Evolutionary conservation across 2,888 invertebrate species (phyloP).

Genomic region (Nomada ferruginata): DNA sequence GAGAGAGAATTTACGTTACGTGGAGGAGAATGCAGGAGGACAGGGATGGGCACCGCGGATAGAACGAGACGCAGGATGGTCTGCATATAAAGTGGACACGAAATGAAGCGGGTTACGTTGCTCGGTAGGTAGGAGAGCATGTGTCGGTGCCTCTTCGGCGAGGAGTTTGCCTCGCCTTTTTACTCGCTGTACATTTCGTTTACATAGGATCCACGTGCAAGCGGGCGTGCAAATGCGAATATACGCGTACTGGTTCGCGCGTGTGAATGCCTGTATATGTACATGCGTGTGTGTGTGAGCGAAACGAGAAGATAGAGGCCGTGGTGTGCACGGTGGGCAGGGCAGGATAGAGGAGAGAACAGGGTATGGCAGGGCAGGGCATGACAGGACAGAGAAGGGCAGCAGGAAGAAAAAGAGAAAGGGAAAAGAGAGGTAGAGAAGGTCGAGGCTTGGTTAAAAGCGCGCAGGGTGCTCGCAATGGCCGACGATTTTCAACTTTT

Average conservation of each 20-base stretch:
- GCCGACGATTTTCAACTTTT: conserved; percentile 80
- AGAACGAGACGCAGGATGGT: conserved; percentile 71
- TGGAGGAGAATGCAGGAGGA: background rate
- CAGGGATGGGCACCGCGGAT: background rate
- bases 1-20: conserved; percentile 54
- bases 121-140: conserved; percentile 64
- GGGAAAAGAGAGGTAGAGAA: conserved; percentile 33
- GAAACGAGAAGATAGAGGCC: background rate
- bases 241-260: conserved; percentile 34
- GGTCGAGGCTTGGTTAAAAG: conserved; percentile 73
- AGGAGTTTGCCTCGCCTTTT: conserved; percentile 69
- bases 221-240: conserved; percentile 62
- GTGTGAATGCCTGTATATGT: background rate
- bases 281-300: background rate
- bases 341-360: background rate
- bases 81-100: conserved; percentile 83
- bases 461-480: conserved; percentile 79
- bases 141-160: conserved; percentile 60
- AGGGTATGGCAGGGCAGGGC: conserved; percentile 20
- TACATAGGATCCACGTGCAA: conserved; percentile 71
- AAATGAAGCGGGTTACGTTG: conserved; percentile 80
- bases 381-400: background rate
- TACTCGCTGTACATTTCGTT: conserved; percentile 74
- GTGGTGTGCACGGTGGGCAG: background rate
- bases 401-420: background rate